phyloP scores from a whole-genome alignment of 1,140 invertebrate species.

The Monomorium pharaonis region DNA sequence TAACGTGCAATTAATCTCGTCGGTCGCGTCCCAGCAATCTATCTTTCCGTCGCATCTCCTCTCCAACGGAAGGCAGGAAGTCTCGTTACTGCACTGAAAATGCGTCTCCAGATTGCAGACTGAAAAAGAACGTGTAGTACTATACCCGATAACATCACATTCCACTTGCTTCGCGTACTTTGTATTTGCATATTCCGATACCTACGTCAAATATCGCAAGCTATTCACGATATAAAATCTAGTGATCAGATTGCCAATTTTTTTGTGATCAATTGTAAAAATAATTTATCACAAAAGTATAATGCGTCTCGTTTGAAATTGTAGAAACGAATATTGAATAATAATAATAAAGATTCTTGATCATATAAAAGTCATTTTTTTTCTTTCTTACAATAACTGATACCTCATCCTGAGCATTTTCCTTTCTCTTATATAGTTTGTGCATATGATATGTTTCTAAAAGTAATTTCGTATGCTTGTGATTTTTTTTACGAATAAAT shows the following conservation, averaged over 20 bases:
- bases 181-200: background rate
- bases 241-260: background rate
- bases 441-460: background rate
- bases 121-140: conserved; percentile 80
- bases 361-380: background rate
- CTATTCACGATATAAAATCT: background rate
- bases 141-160: conserved; percentile 10
- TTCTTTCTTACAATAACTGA: background rate
- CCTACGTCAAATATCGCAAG: background rate
- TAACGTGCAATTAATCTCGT: conserved; percentile 91
- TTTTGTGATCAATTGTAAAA: conserved; percentile 2
- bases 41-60: conserved; percentile 90
- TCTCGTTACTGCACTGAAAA: conserved; percentile 92
- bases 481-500: background rate
- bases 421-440: background rate
- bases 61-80: conserved; percentile 89
- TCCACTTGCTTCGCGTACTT: conserved; percentile 22
- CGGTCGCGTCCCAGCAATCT: conserved; percentile 92
- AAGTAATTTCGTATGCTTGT: background rate
- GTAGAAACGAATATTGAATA: background rate
- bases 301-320: background rate
- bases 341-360: background rate
- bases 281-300: background rate
- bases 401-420: background rate
- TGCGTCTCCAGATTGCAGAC: conserved; percentile 89